Evolutionary conservation across 92 coral and sea anemone genomes (phyloP), one percentile per base, ranked within the genome.

Genomic region (Epizoanthus rinbou): DNA sequence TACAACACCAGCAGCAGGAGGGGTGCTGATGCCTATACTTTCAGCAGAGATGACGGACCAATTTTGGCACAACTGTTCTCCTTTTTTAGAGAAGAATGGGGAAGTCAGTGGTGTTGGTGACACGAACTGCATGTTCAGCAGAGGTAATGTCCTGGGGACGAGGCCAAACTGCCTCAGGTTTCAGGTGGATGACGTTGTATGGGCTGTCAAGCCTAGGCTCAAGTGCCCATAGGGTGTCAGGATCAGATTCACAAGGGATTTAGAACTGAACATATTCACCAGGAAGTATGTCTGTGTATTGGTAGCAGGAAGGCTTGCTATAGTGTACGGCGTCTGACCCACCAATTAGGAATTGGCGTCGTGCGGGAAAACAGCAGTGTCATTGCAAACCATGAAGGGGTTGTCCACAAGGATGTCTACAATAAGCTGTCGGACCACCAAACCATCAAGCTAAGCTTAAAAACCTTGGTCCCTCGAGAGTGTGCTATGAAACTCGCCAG

Each of bases 211-310:
- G 75, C 64, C 90, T 41, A 63, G 85, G 75, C 33, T 76, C 81
- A 3, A 82, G 85, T 80, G 90, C 85, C 89, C 92, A 89, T 85
- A 86, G 64, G 59, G 82, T 74, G 47, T 89, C 87, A 45, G 89
- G 81, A 54, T 88, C 80, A 73, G 80, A 56, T 52, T 85, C 92
- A 19, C 39, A 74, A 50, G 87, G 87, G 53, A 87, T 76, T 31
- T 45, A 25, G 31, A 89, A 60, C 87, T 86, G 82, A 37, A 89
- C 63, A 70, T 89, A 60, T 41, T 69, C 76, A 19, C 79, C 85
- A 37, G 73, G 87, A 21, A 88, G 21, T n/a, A 85, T 83, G 15
- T 80, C 80, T 8, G 89, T 79, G 37, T 33, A 75, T 19, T 60
- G 53, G 52, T 71, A 86, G 24, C 56, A 33, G 69, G 85, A 15